Base-by-base conservation (phyloP, 2,888 invertebrate species). In the Dolichomitus sp. region DNA sequence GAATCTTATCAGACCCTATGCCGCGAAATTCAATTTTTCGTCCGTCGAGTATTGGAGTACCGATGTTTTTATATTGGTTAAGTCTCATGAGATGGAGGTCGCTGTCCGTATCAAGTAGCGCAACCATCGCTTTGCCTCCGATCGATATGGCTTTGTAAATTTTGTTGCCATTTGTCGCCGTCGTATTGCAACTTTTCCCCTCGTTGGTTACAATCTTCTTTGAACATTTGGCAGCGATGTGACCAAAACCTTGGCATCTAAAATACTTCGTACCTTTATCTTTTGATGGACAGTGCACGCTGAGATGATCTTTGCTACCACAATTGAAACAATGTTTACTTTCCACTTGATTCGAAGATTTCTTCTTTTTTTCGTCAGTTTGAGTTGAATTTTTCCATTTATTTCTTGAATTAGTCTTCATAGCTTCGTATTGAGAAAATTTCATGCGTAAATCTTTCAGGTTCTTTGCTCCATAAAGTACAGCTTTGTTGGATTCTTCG, bases 261-360 rank as follows among this genome's bases (percentile, higher is more conserved):
- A 88, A 89, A 83, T 87, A 88, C 59, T 84, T 87, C 7, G 50
- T 50, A 17, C 87, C 87, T 40, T 80, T 84, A 2, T 42, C 59
- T 33, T 82, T 85, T 2, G 69, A 45, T n/a, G 84, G 66, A 54
- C 88, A 88, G 11, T 85, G 76, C n/a, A 65, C 59, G n/a, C 82
- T 40, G 1, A 83, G 50, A 23, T 87, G 86, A 33, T 65, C 69
- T 54, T 19, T 40, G n/a, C 45, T 72, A 1, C 87, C 88, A 65
- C 88, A 88, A 61, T 84, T 86, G 45, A 40, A 87, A 57, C 88
- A 88, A 11, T 45, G 66, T 30, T 52, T 74, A 14, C 23, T 52
- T 45, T 54, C 63, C 27, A 27, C 37, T 59, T 23, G 30, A 30
- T 19, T 57, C 30, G 27, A 9, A n/a, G 17, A 30, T 59, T 59